phyloP scores from a whole-genome alignment of 1,140 invertebrate species.

The Bombus difficillimus region DNA sequence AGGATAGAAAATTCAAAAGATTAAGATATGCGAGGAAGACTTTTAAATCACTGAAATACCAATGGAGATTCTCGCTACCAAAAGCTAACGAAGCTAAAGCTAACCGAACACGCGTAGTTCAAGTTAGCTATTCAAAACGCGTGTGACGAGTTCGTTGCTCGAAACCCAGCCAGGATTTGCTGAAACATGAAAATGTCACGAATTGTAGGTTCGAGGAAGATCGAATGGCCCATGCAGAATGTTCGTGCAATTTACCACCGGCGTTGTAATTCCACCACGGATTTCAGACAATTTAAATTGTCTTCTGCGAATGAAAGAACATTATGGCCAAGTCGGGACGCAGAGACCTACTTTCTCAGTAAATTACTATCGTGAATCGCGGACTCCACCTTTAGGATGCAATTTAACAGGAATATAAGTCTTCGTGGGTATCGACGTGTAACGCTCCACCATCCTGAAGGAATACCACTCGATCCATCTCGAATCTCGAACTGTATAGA shows the following conservation, averaged over 20 bases:
- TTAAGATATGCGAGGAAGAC: too few relatives aligned
- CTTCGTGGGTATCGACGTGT: constrained; percentile 40
- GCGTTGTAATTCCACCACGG: constrained; percentile 23
- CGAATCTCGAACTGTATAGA: not conserved
- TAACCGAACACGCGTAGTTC: not conserved
- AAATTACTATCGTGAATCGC: constrained; percentile 42
- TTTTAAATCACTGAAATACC: not conserved
- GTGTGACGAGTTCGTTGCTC: not conserved
- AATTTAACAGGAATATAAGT: constrained; percentile 43
- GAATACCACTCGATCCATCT: constrained; percentile 14
- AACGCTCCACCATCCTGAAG: not conserved
- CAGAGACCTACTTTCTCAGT: constrained; percentile 26
- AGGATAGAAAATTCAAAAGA: too few relatives aligned
- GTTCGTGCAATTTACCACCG: constrained; percentile 34
- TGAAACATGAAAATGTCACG: constrained; percentile 24
- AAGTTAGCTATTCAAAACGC: too few relatives aligned
- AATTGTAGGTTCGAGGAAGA: constrained; percentile 13
- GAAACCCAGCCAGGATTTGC: not conserved
- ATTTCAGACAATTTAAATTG: constrained; percentile 50
- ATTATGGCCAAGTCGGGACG: constrained; percentile 15
- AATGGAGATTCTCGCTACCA: not conserved
- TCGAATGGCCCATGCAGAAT: constrained; percentile 33
- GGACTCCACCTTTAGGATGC: constrained; percentile 44
- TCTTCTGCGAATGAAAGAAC: constrained; percentile 49
- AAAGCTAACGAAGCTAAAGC: not conserved